Evolutionary conservation across 2,797 vertebrate genomes (phyloP), one percentile per base, ranked within the genome.

Genomic region (Acipenser oxyrinchus): DNA sequence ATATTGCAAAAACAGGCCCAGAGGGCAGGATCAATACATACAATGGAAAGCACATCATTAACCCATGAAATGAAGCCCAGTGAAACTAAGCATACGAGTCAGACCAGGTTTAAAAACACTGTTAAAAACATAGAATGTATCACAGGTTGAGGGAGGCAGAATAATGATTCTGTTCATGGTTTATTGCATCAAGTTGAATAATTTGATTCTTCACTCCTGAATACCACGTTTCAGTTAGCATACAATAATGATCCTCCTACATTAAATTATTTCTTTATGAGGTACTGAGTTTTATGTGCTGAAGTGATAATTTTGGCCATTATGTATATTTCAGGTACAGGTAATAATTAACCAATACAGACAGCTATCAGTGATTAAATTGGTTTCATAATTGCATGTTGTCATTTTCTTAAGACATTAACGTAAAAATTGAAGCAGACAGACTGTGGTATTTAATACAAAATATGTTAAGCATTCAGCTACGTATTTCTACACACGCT

Each of bases 331-430:
- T 59, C 55, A 48, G 37, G 10, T 48, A 8, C 10, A 49, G 5
- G 12, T 66, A 48, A 59, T 48, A 59, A 66, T 59, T 66, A 48
- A 66, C 59, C 65, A 66, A 49, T 48, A 48, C 13, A 48, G 65
- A 13, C 62, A n/a, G 15, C 37, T 66, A 57, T 66, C 65, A 66
- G 65, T 18, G 55, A 48, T 66, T 48, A 58, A 59, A 66, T 66
- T 55, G 65, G 23, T 48, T n/a, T 50, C 50, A 49, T 59, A 58
- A 66, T 66, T 50, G 65, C 55, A 66, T 57, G 1, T 55, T 59
- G 65, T 57, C 65, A 66, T 66, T 66, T 66, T 37, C 37, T 59
- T 59, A 66, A 13, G 50, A 11, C 53, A 66, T 66, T 59, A 66
- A 48, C n/a, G 6, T 48, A 63, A 63, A 63, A 66, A 66, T 66